Percentiles rank a stretch among this genome's conserved stretches.
Evolutionary conservation across 2,113 vertebrate genomes (phyloP).

Genomic region (Gymnocephalus cernua): DNA sequence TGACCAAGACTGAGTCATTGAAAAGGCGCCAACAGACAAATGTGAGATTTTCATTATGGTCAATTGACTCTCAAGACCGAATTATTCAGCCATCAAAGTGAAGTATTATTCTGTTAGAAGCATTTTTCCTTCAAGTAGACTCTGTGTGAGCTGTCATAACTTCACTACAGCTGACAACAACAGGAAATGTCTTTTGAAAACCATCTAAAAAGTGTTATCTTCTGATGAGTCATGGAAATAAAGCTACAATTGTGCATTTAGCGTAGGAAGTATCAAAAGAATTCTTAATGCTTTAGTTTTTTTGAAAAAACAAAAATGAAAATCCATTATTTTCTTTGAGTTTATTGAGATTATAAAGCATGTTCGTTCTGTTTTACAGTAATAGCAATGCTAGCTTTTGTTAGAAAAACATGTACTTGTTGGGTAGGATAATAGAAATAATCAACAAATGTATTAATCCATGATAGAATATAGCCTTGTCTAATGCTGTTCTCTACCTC

Average conservation of each 20-base stretch:
- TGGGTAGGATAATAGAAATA: background rate
- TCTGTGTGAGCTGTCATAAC: background rate
- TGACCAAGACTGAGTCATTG: slow-evolving; percentile 46
- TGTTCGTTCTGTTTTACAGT: background rate
- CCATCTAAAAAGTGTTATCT: background rate
- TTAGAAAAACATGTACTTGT: background rate
- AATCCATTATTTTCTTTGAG: background rate
- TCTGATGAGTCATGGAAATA: background rate
- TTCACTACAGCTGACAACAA: background rate
- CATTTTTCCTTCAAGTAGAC: slow-evolving; percentile 2
- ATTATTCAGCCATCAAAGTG: slow-evolving; percentile 35
- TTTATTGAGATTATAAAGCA: background rate
- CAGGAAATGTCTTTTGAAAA: background rate
- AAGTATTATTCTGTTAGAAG: slow-evolving; percentile 25
- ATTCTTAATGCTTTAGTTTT: background rate
- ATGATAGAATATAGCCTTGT: background rate
- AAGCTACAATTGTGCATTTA: background rate
- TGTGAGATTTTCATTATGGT: slow-evolving; percentile 33
- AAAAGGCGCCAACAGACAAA: slow-evolving; percentile 54
- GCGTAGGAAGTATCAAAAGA: background rate
- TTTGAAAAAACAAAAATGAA: background rate
- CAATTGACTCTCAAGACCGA: slow-evolving; percentile 24
- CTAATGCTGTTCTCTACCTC: background rate
- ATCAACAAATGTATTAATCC: background rate
- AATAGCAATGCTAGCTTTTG: background rate